These are phyloP conservation scores for Nerophis ophidion DNA, from an alignment of 2,113 vertebrate species.

Conservation along the genomic window DNA sequence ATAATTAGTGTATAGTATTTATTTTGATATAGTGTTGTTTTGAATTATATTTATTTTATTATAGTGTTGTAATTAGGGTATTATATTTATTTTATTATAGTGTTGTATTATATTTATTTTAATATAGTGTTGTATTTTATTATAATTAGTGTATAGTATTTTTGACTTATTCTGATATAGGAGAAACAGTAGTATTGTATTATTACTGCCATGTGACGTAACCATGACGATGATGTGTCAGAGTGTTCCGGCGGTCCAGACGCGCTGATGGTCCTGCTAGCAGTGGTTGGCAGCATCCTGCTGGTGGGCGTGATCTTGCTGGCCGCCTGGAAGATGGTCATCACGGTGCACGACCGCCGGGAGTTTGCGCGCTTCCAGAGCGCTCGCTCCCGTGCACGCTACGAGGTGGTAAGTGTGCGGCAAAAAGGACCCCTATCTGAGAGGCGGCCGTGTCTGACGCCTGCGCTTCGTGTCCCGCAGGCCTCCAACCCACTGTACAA, in stretches of 20 bases:
- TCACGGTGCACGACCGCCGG: constrained; percentile 89
- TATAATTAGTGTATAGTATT: too few species aligned
- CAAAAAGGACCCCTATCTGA: neutral
- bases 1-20: too few species aligned
- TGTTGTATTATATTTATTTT: too few species aligned
- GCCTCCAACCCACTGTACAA: constrained; percentile 95
- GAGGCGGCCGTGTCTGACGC: neutral
- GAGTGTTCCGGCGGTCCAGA: constrained; percentile 81
- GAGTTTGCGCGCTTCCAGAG: constrained; percentile 92
- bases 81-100: too few species aligned
- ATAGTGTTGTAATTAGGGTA: too few species aligned
- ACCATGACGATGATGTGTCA: constrained; percentile 37
- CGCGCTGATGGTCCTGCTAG: constrained; percentile 78
- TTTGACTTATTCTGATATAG: too few species aligned
- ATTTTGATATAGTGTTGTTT: too few species aligned
- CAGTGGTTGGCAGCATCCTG: constrained; percentile 86
- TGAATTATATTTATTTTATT: too few species aligned
- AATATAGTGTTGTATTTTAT: too few species aligned
- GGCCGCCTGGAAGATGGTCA: constrained; percentile 86
- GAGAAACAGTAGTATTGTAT: too few species aligned
- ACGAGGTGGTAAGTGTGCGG: constrained; percentile 84
- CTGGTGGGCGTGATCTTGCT: constrained; percentile 83
- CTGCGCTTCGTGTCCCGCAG: constrained; percentile 50
- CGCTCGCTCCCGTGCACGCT: constrained; percentile 86
- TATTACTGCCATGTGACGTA: too few species aligned